Conservation (phyloP, 2,888 invertebrate genomes). For the Drosophila setosimentum region DNA sequence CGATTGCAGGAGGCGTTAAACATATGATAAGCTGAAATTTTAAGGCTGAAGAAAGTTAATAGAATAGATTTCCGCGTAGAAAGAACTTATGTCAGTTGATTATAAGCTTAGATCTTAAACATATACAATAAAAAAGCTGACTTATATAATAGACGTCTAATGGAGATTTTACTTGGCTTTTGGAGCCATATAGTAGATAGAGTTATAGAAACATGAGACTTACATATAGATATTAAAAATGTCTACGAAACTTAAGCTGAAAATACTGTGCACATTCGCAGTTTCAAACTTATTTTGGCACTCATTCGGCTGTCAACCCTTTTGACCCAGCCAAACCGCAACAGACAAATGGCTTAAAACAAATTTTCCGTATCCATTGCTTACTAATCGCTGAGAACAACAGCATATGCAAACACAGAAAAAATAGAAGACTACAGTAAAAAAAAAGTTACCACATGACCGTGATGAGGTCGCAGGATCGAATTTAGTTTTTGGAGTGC, state of each 20-base stretch:
- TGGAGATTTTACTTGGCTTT: neutral
- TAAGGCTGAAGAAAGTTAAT: conserved; percentile 32
- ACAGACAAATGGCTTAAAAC: conserved; percentile 41
- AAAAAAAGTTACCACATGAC: conserved; percentile 28
- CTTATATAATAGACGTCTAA: neutral
- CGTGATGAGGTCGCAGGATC: conserved; percentile 40
- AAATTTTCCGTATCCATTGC: conserved; percentile 45
- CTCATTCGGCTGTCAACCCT: conserved; percentile 44
- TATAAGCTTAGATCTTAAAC: neutral
- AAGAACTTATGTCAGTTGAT: neutral
- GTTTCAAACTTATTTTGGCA: conserved; percentile 12
- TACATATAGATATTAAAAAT: too few relatives aligned
- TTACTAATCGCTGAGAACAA: conserved; percentile 61
- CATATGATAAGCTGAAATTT: conserved; percentile 28
- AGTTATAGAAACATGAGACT: neutral
- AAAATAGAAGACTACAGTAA: neutral
- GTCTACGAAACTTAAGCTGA: neutral
- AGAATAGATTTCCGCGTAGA: conserved; percentile 5
- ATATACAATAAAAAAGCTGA: neutral
- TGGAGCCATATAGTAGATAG: neutral
- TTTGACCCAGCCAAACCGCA: conserved; percentile 36
- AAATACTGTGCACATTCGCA: neutral
- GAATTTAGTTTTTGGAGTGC: conserved; percentile 19
- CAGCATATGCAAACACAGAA: conserved; percentile 61
- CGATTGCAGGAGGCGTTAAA: conserved; percentile 46